Conservation (phyloP, 2,797 vertebrate genomes). For the Schizothorax lantsangensis region DNA sequence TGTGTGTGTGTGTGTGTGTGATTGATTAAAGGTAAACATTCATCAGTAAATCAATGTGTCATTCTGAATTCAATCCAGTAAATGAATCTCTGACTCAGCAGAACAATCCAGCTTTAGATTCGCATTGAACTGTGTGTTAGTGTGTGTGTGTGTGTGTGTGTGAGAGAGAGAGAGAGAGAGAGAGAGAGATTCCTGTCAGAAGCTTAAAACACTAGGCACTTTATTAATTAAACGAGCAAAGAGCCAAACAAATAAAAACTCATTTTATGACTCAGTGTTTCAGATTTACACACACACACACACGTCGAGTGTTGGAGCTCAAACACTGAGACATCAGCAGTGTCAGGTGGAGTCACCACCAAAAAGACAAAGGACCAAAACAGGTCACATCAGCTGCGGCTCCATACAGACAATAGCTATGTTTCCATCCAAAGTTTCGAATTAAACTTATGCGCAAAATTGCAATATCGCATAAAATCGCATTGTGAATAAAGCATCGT, state of each 20-base stretch:
- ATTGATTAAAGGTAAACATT: conserved; percentile 19
- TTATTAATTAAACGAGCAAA: conserved; percentile 51
- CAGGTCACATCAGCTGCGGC: too few relatives aligned
- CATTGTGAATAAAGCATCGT: too few relatives aligned
- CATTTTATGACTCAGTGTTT: conserved; percentile 29
- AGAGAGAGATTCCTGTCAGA: conserved; percentile 36
- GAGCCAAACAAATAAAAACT: conserved; percentile 47
- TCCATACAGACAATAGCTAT: neutral
- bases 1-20: neutral
- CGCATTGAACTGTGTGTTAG: conserved; percentile 1
- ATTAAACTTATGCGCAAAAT: too few relatives aligned
- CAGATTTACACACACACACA: neutral
- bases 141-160: conserved; percentile 5
- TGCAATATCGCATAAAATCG: too few relatives aligned
- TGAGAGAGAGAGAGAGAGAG: neutral
- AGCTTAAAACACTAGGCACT: conserved; percentile 39
- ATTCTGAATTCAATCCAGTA: conserved; percentile 4
- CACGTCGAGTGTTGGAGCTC: conserved; percentile 24
- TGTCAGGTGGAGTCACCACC: too few relatives aligned
- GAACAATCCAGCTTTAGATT: conserved; percentile 6
- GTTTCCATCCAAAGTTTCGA: too few relatives aligned
- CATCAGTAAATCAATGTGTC: conserved; percentile 17
- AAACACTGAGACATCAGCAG: neutral
- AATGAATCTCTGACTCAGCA: conserved; percentile 40
- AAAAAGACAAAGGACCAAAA: too few relatives aligned